These are phyloP conservation scores for Nixonia krombeini DNA, from an alignment of 1,140 invertebrate genomes.

Conservation along the genomic window DNA sequence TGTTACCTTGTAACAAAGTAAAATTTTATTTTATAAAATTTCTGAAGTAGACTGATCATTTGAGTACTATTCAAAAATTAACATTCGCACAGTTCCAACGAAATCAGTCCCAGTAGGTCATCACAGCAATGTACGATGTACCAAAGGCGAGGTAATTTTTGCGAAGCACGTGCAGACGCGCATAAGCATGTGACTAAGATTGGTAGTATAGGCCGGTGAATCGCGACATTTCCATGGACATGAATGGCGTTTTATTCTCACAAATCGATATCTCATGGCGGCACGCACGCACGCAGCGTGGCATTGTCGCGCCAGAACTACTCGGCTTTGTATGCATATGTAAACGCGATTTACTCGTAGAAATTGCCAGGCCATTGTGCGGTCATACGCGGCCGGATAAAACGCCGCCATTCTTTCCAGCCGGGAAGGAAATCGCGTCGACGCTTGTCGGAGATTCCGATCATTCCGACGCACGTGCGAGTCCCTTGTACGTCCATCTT, in stretches of 20 bases:
- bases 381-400: constrained; percentile 33
- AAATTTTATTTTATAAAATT: too few relatives aligned
- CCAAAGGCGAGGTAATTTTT: not conserved
- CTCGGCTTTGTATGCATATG: constrained; percentile 61
- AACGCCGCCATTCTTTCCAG: constrained; percentile 43
- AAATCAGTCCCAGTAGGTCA: too few relatives aligned
- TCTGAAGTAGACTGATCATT: too few relatives aligned
- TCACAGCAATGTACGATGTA: too few relatives aligned
- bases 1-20: too few relatives aligned
- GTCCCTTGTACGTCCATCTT: constrained; percentile 18
- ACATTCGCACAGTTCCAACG: not conserved
- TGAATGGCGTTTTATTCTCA: constrained; percentile 55
- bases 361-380: constrained; percentile 55
- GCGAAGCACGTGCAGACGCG: not conserved
- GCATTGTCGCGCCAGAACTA: constrained; percentile 50
- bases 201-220: constrained; percentile 24
- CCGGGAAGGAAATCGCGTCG: constrained; percentile 45
- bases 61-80: not conserved
- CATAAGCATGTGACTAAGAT: not conserved
- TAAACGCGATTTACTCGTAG: constrained; percentile 59
- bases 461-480: constrained; percentile 28
- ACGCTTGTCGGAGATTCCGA: constrained; percentile 33
- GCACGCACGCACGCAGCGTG: constrained; percentile 37
- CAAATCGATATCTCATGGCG: constrained; percentile 50
- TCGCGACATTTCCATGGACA: constrained; percentile 58